Conservation (phyloP, 2,113 vertebrate genomes). For the Artemisiospiza belli region DNA sequence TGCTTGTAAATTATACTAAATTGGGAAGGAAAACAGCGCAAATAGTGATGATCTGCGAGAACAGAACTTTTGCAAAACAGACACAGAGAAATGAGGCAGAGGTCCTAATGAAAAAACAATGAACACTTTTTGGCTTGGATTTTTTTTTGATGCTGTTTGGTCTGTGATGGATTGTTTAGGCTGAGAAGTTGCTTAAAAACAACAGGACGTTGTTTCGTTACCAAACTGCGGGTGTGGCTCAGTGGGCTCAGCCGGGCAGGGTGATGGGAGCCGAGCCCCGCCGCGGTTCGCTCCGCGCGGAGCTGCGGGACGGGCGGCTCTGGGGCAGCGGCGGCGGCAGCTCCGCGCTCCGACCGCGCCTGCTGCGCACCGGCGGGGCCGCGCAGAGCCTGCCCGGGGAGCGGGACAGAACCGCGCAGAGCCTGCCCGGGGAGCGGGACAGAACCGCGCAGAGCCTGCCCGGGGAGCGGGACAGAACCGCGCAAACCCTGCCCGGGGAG, state of each 20-base stretch:
- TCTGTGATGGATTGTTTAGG: not conserved
- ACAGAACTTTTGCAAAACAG: not conserved
- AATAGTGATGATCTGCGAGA: not conserved
- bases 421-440: too few species aligned
- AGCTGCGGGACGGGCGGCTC: not conserved
- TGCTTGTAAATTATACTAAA: not conserved
- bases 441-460: too few species aligned
- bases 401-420: too few species aligned
- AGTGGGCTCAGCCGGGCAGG: accelerated
- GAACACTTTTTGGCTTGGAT: not conserved
- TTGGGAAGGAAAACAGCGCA: not conserved
- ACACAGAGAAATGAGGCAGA: not conserved
- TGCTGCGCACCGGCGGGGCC: too few species aligned
- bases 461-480: too few species aligned
- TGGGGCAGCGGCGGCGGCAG: not conserved
- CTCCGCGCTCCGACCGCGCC: too few species aligned
- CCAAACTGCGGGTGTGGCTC: not conserved
- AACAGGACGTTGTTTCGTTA: not conserved
- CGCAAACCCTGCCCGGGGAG: too few species aligned
- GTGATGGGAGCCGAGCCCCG: accelerated
- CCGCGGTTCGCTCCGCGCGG: accelerated
- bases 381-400: too few species aligned
- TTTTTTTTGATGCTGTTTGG: not conserved
- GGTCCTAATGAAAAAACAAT: not conserved
- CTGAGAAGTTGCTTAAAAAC: not conserved